Evolutionary conservation across 2,888 invertebrate species (phyloP).

Genomic region (Mesorhabditis belari): DNA sequence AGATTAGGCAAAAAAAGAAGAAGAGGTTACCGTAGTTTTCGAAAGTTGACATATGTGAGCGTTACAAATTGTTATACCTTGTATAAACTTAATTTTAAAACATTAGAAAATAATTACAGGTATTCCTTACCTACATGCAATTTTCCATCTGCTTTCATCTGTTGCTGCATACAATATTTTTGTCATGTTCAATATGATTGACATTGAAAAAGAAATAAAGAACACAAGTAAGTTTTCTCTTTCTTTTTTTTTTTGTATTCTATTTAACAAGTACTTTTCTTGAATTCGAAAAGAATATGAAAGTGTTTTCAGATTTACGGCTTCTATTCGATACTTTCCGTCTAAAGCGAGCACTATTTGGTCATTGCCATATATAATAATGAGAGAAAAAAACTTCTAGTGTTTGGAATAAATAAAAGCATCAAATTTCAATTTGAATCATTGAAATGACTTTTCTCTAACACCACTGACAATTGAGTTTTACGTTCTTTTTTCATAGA

Average conservation of each 20-base stretch:
- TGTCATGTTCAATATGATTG: constrained; percentile 49
- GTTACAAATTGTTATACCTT: no score
- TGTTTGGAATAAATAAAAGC: no score
- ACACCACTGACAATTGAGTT: no score
- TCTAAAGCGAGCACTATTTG: constrained; percentile 30
- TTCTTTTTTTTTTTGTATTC: not conserved
- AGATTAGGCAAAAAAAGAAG: no score
- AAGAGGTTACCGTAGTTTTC: no score
- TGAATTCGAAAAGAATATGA: no score
- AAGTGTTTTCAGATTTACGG: constrained; percentile 30
- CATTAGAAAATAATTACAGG: constrained; percentile 11
- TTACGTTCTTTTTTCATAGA: no score
- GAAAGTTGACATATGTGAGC: no score
- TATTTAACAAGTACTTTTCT: no score
- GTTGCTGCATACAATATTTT: constrained; percentile 48
- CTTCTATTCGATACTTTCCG: constrained; percentile 34
- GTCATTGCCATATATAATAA: constrained; percentile 34
- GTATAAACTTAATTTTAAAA: no score
- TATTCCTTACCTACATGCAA: constrained; percentile 47
- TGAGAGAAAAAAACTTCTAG: constrained; percentile 27
- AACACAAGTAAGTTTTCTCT: constrained; percentile 24
- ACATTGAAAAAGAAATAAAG: constrained; percentile 34
- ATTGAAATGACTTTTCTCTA: no score
- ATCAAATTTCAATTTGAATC: no score
- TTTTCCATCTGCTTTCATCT: constrained; percentile 46